Evolutionary conservation across 2,113 vertebrate species (phyloP), one percentile per base, ranked within the genome.

Genomic region (Tauraco erythrolophus): DNA sequence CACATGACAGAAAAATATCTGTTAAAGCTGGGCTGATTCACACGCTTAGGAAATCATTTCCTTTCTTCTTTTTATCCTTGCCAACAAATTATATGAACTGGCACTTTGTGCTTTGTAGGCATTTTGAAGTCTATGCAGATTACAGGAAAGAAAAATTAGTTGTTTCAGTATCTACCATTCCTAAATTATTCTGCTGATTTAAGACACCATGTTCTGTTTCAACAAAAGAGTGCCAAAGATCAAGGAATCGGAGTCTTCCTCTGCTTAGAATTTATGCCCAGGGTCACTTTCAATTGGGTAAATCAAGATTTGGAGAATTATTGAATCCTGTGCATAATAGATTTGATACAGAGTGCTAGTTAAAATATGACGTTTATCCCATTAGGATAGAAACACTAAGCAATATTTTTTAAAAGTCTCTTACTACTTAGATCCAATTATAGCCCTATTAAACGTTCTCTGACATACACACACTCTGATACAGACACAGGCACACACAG

Each of bases 1-100:
- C 97, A 98, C 98, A 98, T 98, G 97, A 97, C 98, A 98, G 98
- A 98, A 98, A 98, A 98, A 98, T 98, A 98, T 98, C 98, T 98
- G 97, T 98, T 98, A 98, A 98, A 98, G 98, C 98, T 98, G 97
- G 98, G 97, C 97, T 98, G 98, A 98, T 98, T 98, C 98, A 98
- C 98, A 98, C 93, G 98, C 98, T 98, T 97, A 98, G 97, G 97
- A 98, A 98, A 98, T 98, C 97, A 98, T 98, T 98, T 98, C 97
- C 97, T 98, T 98, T 98, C 98, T 98, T 98, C 98, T 98, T 98
- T 98, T 98, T 97, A 98, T 98, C 97, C 98, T 98, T 98, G 98
- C 98, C 98, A 98, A 98, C 97, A 98, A 98, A 98, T 98, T 98
- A 98, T 98, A 97, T 97, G 98, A 98, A 98, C 97, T 96, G 97